A percentile compares a stretch with the other conserved stretches of the same genome.
phyloP scores from a whole-genome alignment of 1,140 invertebrate species.

The Drosophila oshimai region DNA sequence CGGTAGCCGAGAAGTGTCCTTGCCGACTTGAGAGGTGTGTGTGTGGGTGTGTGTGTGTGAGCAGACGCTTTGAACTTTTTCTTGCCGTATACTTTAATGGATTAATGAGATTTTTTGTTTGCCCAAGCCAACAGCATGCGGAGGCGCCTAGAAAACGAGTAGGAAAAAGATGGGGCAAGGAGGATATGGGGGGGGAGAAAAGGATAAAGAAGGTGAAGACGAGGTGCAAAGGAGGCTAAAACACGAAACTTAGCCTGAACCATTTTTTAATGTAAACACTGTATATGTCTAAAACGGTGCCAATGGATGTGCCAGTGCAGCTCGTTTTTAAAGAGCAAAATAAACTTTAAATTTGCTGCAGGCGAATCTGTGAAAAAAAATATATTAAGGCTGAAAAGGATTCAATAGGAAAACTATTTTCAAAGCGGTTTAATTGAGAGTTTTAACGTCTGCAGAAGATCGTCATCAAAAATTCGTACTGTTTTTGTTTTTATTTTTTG shows the following conservation, averaged over 20 bases:
- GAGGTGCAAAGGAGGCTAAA: conserved; percentile 23
- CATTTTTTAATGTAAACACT: conserved; percentile 59
- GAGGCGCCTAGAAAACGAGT: conserved; percentile 43
- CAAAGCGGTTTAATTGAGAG: too few species aligned
- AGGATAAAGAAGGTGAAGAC: neutral
- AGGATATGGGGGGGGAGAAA: neutral
- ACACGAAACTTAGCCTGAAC: conserved; percentile 34
- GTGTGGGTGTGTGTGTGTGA: conserved; percentile 31
- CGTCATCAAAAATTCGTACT: too few species aligned
- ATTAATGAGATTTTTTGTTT: conserved; percentile 82
- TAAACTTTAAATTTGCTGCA: neutral
- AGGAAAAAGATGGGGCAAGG: neutral
- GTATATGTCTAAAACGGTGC: conserved; percentile 59
- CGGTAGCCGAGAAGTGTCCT: conserved; percentile 42
- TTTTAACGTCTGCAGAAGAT: too few species aligned
- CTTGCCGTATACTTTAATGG: conserved; percentile 78
- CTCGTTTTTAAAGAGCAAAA: conserved; percentile 3
- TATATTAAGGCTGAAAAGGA: too few species aligned
- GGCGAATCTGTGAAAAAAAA: neutral
- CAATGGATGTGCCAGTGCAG: conserved; percentile 37
- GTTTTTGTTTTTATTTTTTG: too few species aligned
- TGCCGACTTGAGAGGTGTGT: conserved; percentile 15
- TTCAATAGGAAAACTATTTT: neutral
- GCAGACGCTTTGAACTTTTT: conserved; percentile 78
- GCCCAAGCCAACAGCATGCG: conserved; percentile 70